Evolutionary conservation across 2,888 invertebrate species (phyloP), one percentile per base, ranked within the genome.

Genomic region (Cylindroiulus punctatus): DNA sequence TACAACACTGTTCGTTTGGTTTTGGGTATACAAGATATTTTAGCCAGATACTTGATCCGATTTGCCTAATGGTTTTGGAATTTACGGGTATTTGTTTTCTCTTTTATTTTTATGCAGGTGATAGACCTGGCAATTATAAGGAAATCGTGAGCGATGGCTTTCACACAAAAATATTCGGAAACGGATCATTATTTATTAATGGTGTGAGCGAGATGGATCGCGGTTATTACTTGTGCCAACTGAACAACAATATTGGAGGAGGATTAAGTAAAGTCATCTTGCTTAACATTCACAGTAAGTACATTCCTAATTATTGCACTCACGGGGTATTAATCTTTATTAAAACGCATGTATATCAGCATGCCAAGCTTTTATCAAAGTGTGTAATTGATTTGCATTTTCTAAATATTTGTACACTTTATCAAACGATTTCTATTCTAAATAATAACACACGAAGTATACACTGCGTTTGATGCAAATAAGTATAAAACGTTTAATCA

Each of bases 251-350:
- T 30, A 87, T 86, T 47, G 87, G 86, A 40, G 86, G 85, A 40
- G 87, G 85, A 76, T 85, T 87, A 32, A 87, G 87, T 84, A 87
- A 87, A 82, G 85, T 87, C 40, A 82, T 87, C 52, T 85, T 87
- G 52, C 82, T 87, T 86, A 87, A 87, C 22, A 85, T 87, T 30
- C 87, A 87, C 44, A 87, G 87, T 87, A 42, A 87, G 86, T 87
- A 85, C 65, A 85, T 47, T 30, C 44, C n/a, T 26, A 22, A 5
- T 84, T 30, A 36, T 44, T 47, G 30, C 8, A 42, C 36, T 36
- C 14, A 26, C n/a, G 36, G 36, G 7, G n/a, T n/a, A n/a, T n/a
- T n/a, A n/a, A n/a, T n/a, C n/a, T n/a, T n/a, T n/a, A n/a, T n/a
- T n/a, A n/a, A n/a, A n/a, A n/a, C n/a, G n/a, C n/a, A n/a, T n/a